These are phyloP conservation scores for Chaetodon trifasciatus DNA, from an alignment of 2,797 vertebrate species.

Conservation along the genomic window DNA sequence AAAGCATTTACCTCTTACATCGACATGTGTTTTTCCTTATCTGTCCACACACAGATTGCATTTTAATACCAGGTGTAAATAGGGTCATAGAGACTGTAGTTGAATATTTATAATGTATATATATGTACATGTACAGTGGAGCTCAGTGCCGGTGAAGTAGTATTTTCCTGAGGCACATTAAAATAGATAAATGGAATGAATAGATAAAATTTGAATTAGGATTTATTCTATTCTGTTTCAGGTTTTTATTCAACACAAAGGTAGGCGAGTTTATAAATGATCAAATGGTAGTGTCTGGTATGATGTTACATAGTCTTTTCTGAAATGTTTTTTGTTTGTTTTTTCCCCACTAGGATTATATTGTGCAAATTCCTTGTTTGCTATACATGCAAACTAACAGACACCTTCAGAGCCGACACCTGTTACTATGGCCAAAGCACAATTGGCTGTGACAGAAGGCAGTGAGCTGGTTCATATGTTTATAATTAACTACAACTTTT, in stretches of 20 bases:
- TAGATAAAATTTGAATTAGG: background rate
- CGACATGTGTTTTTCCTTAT: too few species aligned
- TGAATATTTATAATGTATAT: too few species aligned
- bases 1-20: too few species aligned
- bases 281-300: background rate
- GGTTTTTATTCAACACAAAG: slow-evolving; percentile 2
- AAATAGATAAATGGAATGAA: slow-evolving; percentile 3
- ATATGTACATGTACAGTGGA: background rate
- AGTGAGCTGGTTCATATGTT: slow-evolving; percentile 36
- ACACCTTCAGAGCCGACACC: slow-evolving; percentile 4
- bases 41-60: too few species aligned
- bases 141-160: background rate
- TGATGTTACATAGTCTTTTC: background rate
- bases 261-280: background rate
- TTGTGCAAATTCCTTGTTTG: background rate
- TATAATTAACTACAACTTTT: slow-evolving; percentile 58
- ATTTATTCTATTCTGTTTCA: background rate
- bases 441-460: slow-evolving; percentile 27
- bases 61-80: too few species aligned
- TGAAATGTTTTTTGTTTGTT: background rate
- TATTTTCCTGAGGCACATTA: background rate
- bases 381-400: background rate
- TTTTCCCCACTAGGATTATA: background rate
- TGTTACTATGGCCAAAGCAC: slow-evolving; percentile 3
- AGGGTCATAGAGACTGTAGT: too few species aligned